Evolutionary conservation across 2,888 invertebrate species (phyloP).

Genomic region (Hemaris fuciformis): DNA sequence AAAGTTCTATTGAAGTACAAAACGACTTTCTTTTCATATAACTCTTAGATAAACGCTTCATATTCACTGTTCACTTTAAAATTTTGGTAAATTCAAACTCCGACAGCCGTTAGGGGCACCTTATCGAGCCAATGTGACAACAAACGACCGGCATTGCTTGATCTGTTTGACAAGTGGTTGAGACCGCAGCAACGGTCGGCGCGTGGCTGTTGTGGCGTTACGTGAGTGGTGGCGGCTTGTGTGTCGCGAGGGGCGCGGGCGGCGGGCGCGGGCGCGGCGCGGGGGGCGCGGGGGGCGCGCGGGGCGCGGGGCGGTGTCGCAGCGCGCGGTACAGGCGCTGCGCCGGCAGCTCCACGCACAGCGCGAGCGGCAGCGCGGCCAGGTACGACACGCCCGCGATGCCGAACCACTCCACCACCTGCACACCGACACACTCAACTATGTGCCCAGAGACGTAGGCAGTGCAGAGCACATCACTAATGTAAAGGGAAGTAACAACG

Average conservation of each 20-base stretch:
- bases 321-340: slow-evolving; percentile 59
- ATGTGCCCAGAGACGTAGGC: too few relatives aligned
- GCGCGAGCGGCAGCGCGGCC: slow-evolving; percentile 65
- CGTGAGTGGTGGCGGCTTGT: background rate
- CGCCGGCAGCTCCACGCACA: slow-evolving; percentile 66
- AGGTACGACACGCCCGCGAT: slow-evolving; percentile 62
- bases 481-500: too few relatives aligned
- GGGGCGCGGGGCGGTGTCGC: slow-evolving; percentile 42
- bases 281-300: slow-evolving; percentile 29
- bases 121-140: too few relatives aligned
- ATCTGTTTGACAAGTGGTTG: background rate
- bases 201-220: background rate
- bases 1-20: background rate
- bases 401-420: slow-evolving; percentile 69
- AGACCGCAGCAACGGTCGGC: background rate
- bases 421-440: background rate
- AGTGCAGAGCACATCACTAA: too few relatives aligned
- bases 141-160: background rate
- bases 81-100: too few relatives aligned
- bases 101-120: too few relatives aligned
- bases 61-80: too few relatives aligned
- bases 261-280: background rate
- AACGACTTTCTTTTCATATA: background rate
- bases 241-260: background rate
- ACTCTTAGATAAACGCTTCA: background rate